phyloP scores from a whole-genome alignment of 1,140 invertebrate species.

The Orussus abietinus region DNA sequence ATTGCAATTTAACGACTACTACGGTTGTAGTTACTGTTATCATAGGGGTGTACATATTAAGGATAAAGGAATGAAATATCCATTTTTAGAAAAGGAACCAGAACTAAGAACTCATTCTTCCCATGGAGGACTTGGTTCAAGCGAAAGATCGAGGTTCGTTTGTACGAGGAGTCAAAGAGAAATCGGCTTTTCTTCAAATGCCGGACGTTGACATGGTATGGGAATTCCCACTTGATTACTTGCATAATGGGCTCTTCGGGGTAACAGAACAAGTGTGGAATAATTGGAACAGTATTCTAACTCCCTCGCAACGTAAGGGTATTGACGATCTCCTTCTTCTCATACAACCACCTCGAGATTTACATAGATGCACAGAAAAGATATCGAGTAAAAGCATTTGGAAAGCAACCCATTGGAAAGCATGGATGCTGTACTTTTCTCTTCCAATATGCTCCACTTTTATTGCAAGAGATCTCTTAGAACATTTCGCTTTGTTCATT shows the following conservation, averaged over 20 bases:
- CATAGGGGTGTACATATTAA: background rate
- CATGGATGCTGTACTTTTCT: conserved; percentile 11
- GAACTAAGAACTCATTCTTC: conserved; percentile 10
- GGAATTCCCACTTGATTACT: no score
- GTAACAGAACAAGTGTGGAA: no score
- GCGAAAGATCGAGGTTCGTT: conserved; percentile 1
- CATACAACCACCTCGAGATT: conserved; percentile 11
- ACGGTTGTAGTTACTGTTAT: no score
- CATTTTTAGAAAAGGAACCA: conserved; percentile 6
- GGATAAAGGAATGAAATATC: conserved; percentile 8
- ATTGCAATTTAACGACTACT: conserved; percentile 16
- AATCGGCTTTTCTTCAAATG: no score
- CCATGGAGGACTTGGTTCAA: conserved; percentile 4
- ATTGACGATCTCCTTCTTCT: conserved; percentile 5
- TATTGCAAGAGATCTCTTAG: background rate
- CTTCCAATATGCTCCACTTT: conserved; percentile 9
- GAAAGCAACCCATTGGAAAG: conserved; percentile 15
- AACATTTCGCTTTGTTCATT: conserved; percentile 12
- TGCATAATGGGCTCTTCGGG: no score
- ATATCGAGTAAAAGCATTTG: conserved; percentile 7
- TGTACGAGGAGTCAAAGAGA: no score
- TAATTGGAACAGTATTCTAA: no score
- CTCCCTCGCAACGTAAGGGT: background rate
- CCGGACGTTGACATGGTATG: no score
- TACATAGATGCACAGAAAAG: conserved; percentile 1